Conservation (phyloP, 2,888 invertebrate species). For the Melinaea marsaeus region DNA sequence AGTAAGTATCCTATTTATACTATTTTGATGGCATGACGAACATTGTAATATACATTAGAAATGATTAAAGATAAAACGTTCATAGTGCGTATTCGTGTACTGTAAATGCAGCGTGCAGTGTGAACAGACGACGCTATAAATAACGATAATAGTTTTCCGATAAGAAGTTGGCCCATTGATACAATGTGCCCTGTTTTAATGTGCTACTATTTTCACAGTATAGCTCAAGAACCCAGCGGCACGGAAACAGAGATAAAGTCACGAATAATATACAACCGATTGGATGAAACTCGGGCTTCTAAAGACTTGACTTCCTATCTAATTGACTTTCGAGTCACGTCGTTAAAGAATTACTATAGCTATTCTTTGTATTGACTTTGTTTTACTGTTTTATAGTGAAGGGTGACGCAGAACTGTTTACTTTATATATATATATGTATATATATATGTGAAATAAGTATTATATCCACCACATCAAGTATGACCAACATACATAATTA, state of each 20-base stretch:
- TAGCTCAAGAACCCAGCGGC: constrained; percentile 65
- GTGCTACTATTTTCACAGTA: constrained; percentile 72
- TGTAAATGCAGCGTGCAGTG: constrained; percentile 41
- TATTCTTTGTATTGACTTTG: too few relatives aligned
- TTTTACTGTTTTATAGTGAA: too few relatives aligned
- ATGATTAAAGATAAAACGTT: too few relatives aligned
- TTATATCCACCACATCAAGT: too few relatives aligned
- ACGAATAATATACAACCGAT: constrained; percentile 60
- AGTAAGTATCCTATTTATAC: too few relatives aligned
- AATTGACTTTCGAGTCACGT: constrained; percentile 25
- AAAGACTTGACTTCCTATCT: background rate
- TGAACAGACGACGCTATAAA: constrained; percentile 60
- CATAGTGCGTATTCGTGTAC: background rate
- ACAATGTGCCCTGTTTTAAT: constrained; percentile 69
- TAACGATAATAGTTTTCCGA: constrained; percentile 72
- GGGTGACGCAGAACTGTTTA: too few relatives aligned
- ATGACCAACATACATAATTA: too few relatives aligned
- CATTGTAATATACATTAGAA: background rate
- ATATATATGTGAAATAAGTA: too few relatives aligned
- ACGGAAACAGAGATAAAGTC: constrained; percentile 75
- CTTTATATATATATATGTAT: too few relatives aligned
- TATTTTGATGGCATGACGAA: too few relatives aligned
- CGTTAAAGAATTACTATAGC: constrained; percentile 7
- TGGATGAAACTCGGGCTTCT: too few relatives aligned
- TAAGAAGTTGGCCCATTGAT: constrained; percentile 61